Evolutionary conservation across 2,113 vertebrate species (phyloP).

Genomic region (Urocynchramus pylzowi): DNA sequence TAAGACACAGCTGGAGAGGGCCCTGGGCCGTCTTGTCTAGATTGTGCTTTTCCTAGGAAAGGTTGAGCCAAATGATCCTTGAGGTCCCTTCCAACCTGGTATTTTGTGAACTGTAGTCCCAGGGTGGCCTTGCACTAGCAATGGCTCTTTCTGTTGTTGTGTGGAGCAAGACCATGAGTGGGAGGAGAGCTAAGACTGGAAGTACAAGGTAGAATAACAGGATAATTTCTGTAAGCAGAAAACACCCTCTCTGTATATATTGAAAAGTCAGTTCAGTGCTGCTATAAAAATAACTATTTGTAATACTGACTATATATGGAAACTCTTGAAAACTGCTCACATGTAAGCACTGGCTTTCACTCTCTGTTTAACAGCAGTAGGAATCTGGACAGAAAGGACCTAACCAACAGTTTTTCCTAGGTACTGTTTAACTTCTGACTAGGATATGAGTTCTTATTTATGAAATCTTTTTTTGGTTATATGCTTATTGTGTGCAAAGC

Average conservation of each 20-base stretch:
- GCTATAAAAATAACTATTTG: constrained; percentile 22
- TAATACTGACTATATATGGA: constrained; percentile 51
- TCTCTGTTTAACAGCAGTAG: background rate
- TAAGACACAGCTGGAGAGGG: background rate
- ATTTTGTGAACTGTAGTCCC: background rate
- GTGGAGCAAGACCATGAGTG: background rate
- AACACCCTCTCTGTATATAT: background rate
- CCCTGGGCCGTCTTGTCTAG: background rate
- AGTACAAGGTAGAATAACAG: background rate
- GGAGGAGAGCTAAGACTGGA: background rate
- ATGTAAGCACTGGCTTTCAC: background rate
- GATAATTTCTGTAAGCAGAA: background rate
- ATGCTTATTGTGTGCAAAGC: background rate
- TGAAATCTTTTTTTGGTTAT: background rate
- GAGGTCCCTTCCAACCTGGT: background rate
- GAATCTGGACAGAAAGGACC: background rate
- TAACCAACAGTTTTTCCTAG: background rate
- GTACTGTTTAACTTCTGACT: background rate
- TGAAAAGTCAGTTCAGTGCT: background rate
- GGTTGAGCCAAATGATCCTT: background rate
- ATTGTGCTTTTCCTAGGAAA: background rate
- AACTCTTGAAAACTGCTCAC: constrained; percentile 6
- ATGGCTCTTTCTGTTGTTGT: background rate
- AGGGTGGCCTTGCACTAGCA: background rate
- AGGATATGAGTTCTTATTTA: background rate